These are phyloP conservation scores for Sesamia nonagrioides DNA, from an alignment of 1,140 invertebrate genomes.

Conservation along the genomic window DNA sequence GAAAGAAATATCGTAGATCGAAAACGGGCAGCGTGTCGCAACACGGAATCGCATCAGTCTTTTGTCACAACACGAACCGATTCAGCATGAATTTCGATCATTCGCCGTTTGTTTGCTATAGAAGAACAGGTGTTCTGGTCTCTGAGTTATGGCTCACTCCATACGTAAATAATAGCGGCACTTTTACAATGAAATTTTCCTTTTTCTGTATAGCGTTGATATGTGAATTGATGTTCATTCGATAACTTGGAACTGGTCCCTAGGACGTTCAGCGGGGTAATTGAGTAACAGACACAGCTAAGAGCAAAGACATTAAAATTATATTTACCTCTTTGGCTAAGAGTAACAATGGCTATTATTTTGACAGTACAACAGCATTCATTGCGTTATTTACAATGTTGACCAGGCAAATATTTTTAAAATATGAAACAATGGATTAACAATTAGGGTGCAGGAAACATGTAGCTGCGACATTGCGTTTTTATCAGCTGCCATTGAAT, in stretches of 20 bases:
- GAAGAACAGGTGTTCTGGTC: conserved; percentile 58
- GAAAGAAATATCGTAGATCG: neutral
- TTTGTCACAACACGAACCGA: conserved; percentile 46
- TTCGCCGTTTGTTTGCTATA: conserved; percentile 55
- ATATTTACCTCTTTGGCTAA: too few species aligned
- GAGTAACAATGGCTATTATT: too few species aligned
- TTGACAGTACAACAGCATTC: too few species aligned
- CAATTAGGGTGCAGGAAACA: too few species aligned
- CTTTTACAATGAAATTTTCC: conserved; percentile 32
- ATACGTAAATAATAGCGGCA: conserved; percentile 55
- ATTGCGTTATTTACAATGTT: too few species aligned
- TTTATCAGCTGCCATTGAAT: conserved; percentile 33
- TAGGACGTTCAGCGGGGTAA: neutral
- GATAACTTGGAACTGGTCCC: neutral
- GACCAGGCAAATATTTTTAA: too few species aligned
- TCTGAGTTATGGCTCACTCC: conserved; percentile 56
- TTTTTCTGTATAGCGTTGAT: conserved; percentile 23
- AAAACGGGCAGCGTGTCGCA: neutral
- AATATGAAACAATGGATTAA: too few species aligned
- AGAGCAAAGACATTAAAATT: too few species aligned
- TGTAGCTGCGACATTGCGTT: neutral
- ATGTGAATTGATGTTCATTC: too few species aligned
- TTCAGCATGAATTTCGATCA: conserved; percentile 53
- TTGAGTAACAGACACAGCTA: neutral
- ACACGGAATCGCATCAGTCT: conserved; percentile 49